These are phyloP conservation scores for Allygus modestus DNA, from an alignment of 2,888 invertebrate species.

Conservation along the genomic window DNA sequence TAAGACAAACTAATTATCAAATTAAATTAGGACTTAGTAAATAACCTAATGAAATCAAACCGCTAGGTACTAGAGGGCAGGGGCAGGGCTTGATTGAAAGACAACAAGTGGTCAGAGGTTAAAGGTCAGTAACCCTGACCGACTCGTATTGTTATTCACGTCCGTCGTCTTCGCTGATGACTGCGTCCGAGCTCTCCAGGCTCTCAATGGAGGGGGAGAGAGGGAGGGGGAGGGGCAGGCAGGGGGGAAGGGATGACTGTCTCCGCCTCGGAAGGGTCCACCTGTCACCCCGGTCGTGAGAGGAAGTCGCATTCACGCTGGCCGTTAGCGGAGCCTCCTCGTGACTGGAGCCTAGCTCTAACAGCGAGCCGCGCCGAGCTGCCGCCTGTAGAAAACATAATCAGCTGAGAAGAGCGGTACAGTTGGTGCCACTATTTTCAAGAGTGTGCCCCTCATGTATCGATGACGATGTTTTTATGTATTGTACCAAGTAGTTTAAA, in stretches of 20 bases:
- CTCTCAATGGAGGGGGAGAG: slow-evolving; percentile 60
- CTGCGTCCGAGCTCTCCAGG: slow-evolving; percentile 60
- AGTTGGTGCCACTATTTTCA: too few relatives aligned
- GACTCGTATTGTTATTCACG: slow-evolving; percentile 56
- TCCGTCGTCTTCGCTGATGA: slow-evolving; percentile 22
- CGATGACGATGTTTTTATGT: too few relatives aligned
- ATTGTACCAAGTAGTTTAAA: too few relatives aligned
- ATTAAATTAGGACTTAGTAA: background rate
- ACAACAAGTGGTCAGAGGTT: slow-evolving; percentile 17
- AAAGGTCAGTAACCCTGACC: slow-evolving; percentile 64
- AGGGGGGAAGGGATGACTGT: slow-evolving; percentile 52
- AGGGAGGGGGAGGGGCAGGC: background rate
- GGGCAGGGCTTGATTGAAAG: slow-evolving; percentile 19
- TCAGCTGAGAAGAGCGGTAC: too few relatives aligned
- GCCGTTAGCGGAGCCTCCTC: slow-evolving; percentile 78
- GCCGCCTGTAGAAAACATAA: slow-evolving; percentile 6
- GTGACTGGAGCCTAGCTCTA: slow-evolving; percentile 85
- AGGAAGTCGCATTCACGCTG: slow-evolving; percentile 49
- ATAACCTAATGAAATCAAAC: background rate
- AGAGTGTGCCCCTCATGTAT: too few relatives aligned
- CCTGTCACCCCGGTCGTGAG: slow-evolving; percentile 65
- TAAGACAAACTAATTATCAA: too few relatives aligned
- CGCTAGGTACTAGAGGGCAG: background rate
- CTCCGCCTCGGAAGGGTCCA: slow-evolving; percentile 64
- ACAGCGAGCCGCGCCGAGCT: slow-evolving; percentile 86